These are phyloP conservation scores for Chaitophorus viminalis DNA, from an alignment of 2,888 invertebrate species.

Conservation along the genomic window DNA sequence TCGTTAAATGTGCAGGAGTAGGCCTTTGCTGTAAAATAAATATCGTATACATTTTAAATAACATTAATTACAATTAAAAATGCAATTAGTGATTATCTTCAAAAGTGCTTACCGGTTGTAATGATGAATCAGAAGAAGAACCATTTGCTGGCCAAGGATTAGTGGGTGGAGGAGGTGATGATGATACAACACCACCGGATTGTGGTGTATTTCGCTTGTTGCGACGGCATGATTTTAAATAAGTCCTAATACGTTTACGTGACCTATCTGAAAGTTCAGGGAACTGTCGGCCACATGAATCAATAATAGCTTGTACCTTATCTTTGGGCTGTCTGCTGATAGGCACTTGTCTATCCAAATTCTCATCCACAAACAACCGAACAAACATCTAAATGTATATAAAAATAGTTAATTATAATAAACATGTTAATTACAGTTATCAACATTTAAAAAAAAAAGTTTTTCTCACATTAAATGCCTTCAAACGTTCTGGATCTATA, in stretches of 20 bases:
- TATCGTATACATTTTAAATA: neutral
- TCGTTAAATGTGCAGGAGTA: constrained; percentile 95
- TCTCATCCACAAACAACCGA: constrained; percentile 94
- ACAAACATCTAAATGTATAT: constrained; percentile 87
- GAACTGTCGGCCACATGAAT: constrained; percentile 95
- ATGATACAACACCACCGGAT: constrained; percentile 83
- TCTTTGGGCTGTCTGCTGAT: constrained; percentile 98
- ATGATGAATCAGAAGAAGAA: constrained; percentile 29
- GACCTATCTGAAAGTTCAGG: constrained; percentile 96
- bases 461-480: constrained; percentile 89
- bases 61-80: neutral
- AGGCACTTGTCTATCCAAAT: constrained; percentile 94
- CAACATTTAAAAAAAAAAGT: neutral
- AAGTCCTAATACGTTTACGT: constrained; percentile 92
- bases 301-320: constrained; percentile 96
- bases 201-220: constrained; percentile 81
- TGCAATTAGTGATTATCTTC: neutral
- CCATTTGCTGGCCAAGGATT: constrained; percentile 48
- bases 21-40: constrained; percentile 79
- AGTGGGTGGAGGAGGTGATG: constrained; percentile 46
- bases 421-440: neutral
- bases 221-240: constrained; percentile 92
- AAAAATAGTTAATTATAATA: too few relatives aligned
- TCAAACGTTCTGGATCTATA: constrained; percentile 92
- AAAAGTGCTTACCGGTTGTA: constrained; percentile 55